Evolutionary conservation across 2,113 vertebrate species (phyloP).

Genomic region (Phyllostomus discolor): DNA sequence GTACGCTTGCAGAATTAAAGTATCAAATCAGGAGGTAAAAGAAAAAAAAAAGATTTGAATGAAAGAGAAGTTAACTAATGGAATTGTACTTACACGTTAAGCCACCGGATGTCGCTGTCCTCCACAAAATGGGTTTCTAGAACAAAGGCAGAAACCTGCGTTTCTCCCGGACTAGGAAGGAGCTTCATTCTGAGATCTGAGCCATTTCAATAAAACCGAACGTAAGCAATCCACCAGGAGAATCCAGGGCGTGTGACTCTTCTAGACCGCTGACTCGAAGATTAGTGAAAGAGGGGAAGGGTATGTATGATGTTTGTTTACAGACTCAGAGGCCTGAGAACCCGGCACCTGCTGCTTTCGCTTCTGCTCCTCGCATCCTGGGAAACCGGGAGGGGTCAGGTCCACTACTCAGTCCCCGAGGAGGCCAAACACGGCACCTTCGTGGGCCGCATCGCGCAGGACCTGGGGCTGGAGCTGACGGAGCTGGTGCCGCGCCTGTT

Average conservation of each 20-base stretch:
- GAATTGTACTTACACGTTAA: constrained; percentile 54
- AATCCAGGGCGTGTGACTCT: not conserved
- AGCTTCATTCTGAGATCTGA: not conserved
- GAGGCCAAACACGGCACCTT: constrained; percentile 71
- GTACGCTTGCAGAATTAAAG: constrained; percentile 50
- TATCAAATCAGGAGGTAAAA: constrained; percentile 12
- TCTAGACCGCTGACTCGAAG: not conserved
- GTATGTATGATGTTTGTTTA: not conserved
- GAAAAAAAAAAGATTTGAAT: not conserved
- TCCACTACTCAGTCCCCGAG: constrained; percentile 79
- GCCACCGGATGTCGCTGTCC: constrained; percentile 72
- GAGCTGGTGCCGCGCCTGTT: too few species aligned
- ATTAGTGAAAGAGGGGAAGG: constrained; percentile 3
- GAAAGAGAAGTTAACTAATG: not conserved
- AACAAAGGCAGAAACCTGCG: constrained; percentile 5
- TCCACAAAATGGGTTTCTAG: constrained; percentile 50
- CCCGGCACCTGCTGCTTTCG: constrained; percentile 3
- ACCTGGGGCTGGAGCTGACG: too few species aligned
- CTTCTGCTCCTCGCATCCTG: constrained; percentile 43
- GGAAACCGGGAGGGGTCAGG: constrained; percentile 56
- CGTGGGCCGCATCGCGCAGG: too few species aligned
- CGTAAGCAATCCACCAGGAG: not conserved
- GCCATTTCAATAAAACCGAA: not conserved
- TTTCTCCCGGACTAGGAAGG: constrained; percentile 14
- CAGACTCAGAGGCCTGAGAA: not conserved